Evolutionary conservation across 2,113 vertebrate species (phyloP), one percentile per base, ranked within the genome.

Genomic region (Holacanthus passer): DNA sequence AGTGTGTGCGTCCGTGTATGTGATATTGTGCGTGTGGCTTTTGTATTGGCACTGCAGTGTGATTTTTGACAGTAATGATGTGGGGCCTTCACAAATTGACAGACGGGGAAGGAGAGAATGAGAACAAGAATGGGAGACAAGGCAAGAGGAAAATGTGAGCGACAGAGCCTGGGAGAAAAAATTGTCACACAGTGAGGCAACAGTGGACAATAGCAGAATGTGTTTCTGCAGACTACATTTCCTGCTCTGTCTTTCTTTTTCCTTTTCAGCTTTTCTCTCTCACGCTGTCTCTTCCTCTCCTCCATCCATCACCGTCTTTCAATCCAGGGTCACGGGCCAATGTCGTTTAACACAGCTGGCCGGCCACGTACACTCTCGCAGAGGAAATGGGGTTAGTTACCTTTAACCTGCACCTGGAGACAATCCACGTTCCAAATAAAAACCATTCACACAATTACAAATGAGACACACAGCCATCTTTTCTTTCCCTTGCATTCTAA

Each of bases 61-160:
- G 79, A 85, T 79, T 82, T 89, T 88, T 90, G 88, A 92, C 90
- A 91, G 88, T 89, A 88, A 92, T 88, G 85, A 86, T 84, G 81
- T 87, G 69, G 69, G 79, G 73, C 75, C 82, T 62, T 89, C 74
- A 85, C 85, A 89, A 90, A 89, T 83, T 90, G 88, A 89, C 76
- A 89, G 88, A 90, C 22, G 5, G 27, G 43, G 24, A 85, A 72
- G 69, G 66, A 75, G 77, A 74, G 64, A 65, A 77, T 77, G 70
- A 78, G 85, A 84, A 82, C 75, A 87, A 82, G 77, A 78, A 79
- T 50, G n/a, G 64, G 65, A 77, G 62, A 85, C 14, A 11, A 66
- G 72, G 37, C 50, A 27, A 31, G 45, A 60, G 45, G 71, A 74
- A 89, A 79, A 69, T n/a, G 48, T 66, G 60, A 68, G 62, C 39